Percentiles rank a stretch among this genome's conserved stretches.
Conservation (phyloP, 2,797 vertebrate genomes). For the Telmatherina bonti region DNA sequence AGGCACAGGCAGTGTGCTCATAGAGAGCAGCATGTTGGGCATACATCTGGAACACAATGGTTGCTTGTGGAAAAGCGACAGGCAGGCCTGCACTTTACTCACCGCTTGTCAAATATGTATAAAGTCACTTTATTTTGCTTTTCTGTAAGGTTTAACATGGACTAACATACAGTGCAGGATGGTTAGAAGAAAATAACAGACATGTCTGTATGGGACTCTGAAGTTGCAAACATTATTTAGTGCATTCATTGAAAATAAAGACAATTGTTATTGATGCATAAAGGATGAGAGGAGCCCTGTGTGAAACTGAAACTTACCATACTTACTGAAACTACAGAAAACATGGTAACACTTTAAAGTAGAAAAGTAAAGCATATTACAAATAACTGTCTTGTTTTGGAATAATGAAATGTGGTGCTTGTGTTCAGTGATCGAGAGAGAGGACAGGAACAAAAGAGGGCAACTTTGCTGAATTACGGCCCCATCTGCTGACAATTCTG, state of each 20-base stretch:
- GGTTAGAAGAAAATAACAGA: constrained; percentile 14
- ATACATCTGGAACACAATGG: constrained; percentile 42
- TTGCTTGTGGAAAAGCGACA: constrained; percentile 36
- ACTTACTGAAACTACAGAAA: constrained; percentile 30
- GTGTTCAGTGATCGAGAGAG: constrained; percentile 56
- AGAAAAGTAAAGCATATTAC: constrained; percentile 64
- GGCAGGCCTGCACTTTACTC: constrained; percentile 16
- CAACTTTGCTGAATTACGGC: constrained; percentile 17
- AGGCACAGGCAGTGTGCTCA: constrained; percentile 21
- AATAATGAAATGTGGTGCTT: constrained; percentile 44
- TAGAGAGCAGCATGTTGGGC: constrained; percentile 62
- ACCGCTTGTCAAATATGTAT: constrained; percentile 26
- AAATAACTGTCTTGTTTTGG: constrained; percentile 52
- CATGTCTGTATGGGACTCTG: background rate
- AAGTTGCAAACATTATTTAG: constrained; percentile 43
- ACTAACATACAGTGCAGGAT: constrained; percentile 33
- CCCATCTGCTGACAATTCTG: constrained; percentile 16
- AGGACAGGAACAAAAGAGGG: constrained; percentile 41
- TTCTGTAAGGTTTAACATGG: constrained; percentile 30
- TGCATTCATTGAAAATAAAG: constrained; percentile 72
- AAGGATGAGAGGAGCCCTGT: background rate
- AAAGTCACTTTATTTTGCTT: constrained; percentile 26
- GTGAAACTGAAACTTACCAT: constrained; percentile 32
- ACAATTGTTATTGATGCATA: constrained; percentile 41
- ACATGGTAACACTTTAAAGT: constrained; percentile 22